phyloP scores from a whole-genome alignment of 2,888 invertebrate species.

The Hyppa rectilinea region DNA sequence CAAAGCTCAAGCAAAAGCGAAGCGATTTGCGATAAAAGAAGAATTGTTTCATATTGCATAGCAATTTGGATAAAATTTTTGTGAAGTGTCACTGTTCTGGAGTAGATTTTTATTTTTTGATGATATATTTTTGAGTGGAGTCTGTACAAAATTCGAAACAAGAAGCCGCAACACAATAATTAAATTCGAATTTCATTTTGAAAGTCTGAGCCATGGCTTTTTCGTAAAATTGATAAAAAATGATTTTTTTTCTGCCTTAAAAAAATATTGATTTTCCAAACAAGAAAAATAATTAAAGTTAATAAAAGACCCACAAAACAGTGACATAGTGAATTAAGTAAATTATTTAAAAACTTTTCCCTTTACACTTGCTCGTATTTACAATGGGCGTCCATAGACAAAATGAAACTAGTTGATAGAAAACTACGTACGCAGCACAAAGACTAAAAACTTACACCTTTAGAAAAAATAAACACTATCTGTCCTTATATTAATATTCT shows the following conservation, averaged over 20 bases:
- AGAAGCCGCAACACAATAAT: neutral
- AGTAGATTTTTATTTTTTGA: conserved; percentile 30
- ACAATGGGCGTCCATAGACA: conserved; percentile 80
- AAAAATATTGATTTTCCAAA: neutral
- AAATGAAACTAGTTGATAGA: conserved; percentile 74
- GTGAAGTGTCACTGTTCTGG: conserved; percentile 75
- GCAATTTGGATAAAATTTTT: conserved; percentile 48
- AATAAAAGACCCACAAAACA: conserved; percentile 77
- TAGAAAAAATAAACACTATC: conserved; percentile 70
- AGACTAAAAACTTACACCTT: conserved; percentile 83
- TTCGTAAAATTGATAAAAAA: neutral
- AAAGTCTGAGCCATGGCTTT: conserved; percentile 20
- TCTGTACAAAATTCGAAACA: neutral
- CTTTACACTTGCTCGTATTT: conserved; percentile 90
- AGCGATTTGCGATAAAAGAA: conserved; percentile 80
- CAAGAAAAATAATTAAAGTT: conserved; percentile 7
- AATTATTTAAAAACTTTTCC: conserved; percentile 68
- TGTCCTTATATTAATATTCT: conserved; percentile 63
- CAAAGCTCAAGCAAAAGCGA: conserved; percentile 89
- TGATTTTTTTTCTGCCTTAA: neutral
- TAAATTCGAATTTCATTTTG: too few species aligned
- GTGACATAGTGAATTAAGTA: conserved; percentile 69
- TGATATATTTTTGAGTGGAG: neutral
- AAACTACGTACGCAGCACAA: conserved; percentile 84
- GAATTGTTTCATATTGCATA: conserved; percentile 61